A percentile compares a stretch with the other conserved stretches of the same genome.
Conservation (phyloP, 2,113 vertebrate species). For the Pelobates fuscus region DNA sequence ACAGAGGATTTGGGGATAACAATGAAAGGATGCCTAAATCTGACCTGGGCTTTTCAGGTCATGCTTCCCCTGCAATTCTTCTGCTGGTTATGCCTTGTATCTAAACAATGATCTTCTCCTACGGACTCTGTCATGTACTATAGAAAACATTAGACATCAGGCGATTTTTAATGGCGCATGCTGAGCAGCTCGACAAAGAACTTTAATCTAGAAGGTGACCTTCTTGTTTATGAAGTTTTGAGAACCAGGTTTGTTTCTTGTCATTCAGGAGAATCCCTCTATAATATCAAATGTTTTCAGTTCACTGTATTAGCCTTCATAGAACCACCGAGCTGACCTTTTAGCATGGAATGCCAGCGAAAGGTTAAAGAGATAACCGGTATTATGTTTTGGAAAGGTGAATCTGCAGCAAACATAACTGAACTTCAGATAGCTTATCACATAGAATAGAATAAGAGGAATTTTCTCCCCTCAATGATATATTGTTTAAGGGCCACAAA, state of each 20-base stretch:
- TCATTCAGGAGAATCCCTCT: constrained; percentile 13
- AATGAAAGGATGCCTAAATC: too few species aligned
- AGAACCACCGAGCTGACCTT: constrained; percentile 37
- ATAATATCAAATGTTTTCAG: constrained; percentile 1
- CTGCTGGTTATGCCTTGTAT: too few species aligned
- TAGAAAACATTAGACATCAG: too few species aligned
- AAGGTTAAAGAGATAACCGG: constrained; percentile 33
- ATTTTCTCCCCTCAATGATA: neutral
- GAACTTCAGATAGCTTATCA: neutral
- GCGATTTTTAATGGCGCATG: neutral
- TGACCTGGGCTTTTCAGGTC: too few species aligned
- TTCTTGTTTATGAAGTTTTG: neutral
- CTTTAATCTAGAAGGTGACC: constrained; percentile 14
- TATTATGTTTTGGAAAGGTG: constrained; percentile 29
- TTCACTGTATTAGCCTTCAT: constrained; percentile 17
- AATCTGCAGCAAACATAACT: neutral
- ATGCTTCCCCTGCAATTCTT: too few species aligned
- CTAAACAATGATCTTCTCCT: too few species aligned
- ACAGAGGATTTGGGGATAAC: too few species aligned
- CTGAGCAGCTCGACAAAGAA: constrained; percentile 10
- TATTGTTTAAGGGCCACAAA: neutral
- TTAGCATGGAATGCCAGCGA: constrained; percentile 26
- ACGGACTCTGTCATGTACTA: too few species aligned
- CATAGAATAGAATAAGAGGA: neutral
- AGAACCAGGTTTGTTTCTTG: neutral